These are phyloP conservation scores for Nemotelus pantherinus DNA, from an alignment of 2,888 invertebrate species.

Conservation along the genomic window DNA sequence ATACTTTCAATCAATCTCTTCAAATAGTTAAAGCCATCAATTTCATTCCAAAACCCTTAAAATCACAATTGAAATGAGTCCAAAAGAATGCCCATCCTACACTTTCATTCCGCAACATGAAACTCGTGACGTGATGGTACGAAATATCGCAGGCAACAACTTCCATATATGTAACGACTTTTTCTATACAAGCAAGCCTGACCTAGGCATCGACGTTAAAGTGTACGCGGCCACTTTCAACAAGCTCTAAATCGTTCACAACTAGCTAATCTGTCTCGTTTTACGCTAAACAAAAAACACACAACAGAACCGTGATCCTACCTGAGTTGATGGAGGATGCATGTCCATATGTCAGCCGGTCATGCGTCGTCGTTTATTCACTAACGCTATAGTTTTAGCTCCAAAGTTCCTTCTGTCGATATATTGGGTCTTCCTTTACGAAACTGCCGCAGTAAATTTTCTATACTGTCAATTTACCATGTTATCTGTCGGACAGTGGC, in stretches of 20 bases:
- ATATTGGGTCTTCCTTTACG: conserved; percentile 3
- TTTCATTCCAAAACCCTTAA: too few relatives aligned
- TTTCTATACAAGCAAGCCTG: background rate
- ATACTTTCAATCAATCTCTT: too few relatives aligned
- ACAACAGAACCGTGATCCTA: background rate
- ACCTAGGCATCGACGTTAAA: background rate
- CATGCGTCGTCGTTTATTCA: background rate
- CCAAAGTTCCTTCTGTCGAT: background rate
- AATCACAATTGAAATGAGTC: too few relatives aligned
- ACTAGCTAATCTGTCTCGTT: conserved; percentile 28
- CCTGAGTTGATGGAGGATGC: conserved; percentile 30
- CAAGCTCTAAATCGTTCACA: background rate
- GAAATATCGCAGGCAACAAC: background rate
- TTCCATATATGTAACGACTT: background rate
- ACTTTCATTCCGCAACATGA: background rate
- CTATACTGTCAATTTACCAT: conserved; percentile 36
- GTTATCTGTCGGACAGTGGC: conserved; percentile 37
- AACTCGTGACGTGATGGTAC: conserved; percentile 12
- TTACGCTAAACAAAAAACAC: too few relatives aligned
- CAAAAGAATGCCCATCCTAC: too few relatives aligned
- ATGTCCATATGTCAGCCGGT: conserved; percentile 13
- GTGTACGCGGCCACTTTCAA: background rate
- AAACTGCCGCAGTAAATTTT: conserved; percentile 12
- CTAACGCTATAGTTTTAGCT: background rate
- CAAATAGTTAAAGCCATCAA: too few relatives aligned